Conservation (phyloP, 2,888 invertebrate species). For the Idaea dimidiata region DNA sequence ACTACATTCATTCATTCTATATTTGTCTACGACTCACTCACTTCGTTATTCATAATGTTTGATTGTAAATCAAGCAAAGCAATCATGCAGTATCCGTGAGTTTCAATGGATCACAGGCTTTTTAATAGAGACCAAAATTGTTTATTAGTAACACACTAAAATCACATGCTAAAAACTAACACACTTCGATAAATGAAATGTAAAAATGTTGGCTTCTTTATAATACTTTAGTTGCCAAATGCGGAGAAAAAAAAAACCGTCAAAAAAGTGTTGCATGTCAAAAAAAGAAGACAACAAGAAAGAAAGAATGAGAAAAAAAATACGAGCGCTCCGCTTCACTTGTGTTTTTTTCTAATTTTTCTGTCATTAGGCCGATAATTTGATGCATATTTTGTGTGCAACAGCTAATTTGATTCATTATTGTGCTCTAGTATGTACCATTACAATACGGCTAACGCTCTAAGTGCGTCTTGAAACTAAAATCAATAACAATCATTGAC, state of each 20-base stretch:
- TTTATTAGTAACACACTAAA: no score
- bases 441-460: slow-evolving; percentile 63
- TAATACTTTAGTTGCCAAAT: not conserved
- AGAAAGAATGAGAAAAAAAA: slow-evolving; percentile 70
- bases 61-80: no score
- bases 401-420: slow-evolving; percentile 73
- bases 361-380: slow-evolving; percentile 78
- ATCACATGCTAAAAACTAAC: no score
- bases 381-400: slow-evolving; percentile 78
- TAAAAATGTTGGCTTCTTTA: no score
- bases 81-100: no score
- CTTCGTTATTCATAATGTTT: no score
- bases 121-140: no score
- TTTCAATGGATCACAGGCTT: no score
- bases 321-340: slow-evolving; percentile 74
- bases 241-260: not conserved
- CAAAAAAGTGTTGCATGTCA: slow-evolving; percentile 1
- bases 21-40: no score
- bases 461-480: slow-evolving; percentile 75
- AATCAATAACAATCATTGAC: slow-evolving; percentile 80
- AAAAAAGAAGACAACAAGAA: slow-evolving; percentile 25
- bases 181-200: no score
- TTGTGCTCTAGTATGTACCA: slow-evolving; percentile 74
- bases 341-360: slow-evolving; percentile 80
- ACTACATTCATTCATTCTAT: no score